These are phyloP conservation scores for Mormyrops boulengeri DNA, from an alignment of 2,797 vertebrate genomes.

Conservation along the genomic window DNA sequence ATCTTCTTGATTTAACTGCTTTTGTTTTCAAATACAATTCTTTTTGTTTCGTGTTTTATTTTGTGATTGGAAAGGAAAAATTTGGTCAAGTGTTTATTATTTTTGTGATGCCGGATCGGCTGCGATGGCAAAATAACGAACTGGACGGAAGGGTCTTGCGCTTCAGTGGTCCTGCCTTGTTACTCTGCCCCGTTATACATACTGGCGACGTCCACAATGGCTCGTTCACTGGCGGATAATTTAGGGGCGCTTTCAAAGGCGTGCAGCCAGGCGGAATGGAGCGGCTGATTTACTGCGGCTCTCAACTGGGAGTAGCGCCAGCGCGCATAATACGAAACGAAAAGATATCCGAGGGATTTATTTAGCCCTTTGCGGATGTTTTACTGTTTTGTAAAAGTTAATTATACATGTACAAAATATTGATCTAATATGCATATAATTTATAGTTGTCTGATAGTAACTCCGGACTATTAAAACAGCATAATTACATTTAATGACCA, in stretches of 20 bases:
- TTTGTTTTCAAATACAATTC: neutral
- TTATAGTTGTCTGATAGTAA: neutral
- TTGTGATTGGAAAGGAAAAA: neutral
- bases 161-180: slow-evolving; percentile 40
- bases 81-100: neutral
- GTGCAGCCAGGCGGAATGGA: slow-evolving; percentile 50
- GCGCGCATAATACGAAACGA: slow-evolving; percentile 34
- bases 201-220: slow-evolving; percentile 41
- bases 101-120: neutral
- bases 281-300: slow-evolving; percentile 37
- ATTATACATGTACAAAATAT: neutral
- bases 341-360: slow-evolving; percentile 29
- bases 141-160: slow-evolving; percentile 47
- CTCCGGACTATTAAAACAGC: neutral
- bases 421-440: neutral
- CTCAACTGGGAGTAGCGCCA: slow-evolving; percentile 28
- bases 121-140: slow-evolving; percentile 24
- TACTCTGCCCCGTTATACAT: slow-evolving; percentile 23
- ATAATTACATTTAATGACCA: neutral
- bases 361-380: slow-evolving; percentile 17
- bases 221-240: slow-evolving; percentile 38
- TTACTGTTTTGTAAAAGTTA: neutral
- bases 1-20: neutral
- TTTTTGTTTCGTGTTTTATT: neutral
- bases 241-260: slow-evolving; percentile 32